phyloP scores from a whole-genome alignment of 2,113 vertebrate species.

The Gallinago jamesoni region DNA sequence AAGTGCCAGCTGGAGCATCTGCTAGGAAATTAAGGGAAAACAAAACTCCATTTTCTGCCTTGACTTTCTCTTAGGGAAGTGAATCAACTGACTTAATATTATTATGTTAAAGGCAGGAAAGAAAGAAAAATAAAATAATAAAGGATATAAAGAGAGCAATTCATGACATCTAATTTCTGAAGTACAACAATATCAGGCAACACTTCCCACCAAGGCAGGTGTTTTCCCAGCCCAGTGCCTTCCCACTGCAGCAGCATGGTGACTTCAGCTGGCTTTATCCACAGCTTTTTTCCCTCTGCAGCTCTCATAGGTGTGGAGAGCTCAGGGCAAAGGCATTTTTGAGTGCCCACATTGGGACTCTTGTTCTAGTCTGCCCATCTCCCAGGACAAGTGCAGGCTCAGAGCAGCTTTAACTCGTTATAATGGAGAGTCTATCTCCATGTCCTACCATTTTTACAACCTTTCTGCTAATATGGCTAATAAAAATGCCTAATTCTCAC shows the following conservation, averaged over 20 bases:
- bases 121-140: not conserved
- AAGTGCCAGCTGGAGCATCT: not conserved
- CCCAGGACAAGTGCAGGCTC: not conserved
- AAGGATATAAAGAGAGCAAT: not conserved
- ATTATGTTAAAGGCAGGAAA: not conserved
- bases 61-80: not conserved
- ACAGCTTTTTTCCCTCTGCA: not conserved
- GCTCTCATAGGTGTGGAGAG: not conserved
- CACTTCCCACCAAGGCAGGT: not conserved
- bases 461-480: not conserved
- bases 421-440: not conserved
- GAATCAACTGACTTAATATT: not conserved
- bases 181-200: not conserved
- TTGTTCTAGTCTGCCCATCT: not conserved
- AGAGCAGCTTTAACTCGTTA: not conserved
- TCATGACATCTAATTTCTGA: not conserved
- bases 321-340: not conserved
- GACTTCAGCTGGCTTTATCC: not conserved
- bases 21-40: not conserved
- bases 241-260: not conserved
- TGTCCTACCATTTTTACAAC: not conserved
- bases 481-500: not conserved
- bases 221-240: not conserved
- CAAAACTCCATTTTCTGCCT: not conserved
- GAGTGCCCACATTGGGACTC: not conserved